Evolutionary conservation across 2,797 vertebrate genomes (phyloP).

Genomic region (Hoplostethus atlanticus): DNA sequence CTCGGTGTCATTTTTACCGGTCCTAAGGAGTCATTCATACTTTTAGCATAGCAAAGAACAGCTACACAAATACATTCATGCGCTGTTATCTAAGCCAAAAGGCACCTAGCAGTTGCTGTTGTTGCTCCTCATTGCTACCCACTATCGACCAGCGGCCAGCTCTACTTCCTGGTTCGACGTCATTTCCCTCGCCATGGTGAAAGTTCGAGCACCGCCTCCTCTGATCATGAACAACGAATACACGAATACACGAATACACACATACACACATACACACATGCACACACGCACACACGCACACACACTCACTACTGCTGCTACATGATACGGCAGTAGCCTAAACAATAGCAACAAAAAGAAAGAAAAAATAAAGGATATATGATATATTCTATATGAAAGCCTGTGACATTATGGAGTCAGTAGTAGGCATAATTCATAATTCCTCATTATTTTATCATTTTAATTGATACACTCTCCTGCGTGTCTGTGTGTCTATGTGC

Average conservation of each 20-base stretch:
- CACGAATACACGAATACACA: background rate
- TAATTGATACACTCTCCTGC: background rate
- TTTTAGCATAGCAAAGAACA: constrained; percentile 17
- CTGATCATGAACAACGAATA: background rate
- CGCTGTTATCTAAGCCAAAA: background rate
- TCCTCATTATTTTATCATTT: constrained; percentile 5
- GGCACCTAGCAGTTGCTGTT: constrained; percentile 15
- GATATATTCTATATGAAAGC: background rate
- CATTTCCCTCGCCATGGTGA: constrained; percentile 63
- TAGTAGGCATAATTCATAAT: too few species aligned
- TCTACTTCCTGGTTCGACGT: constrained; percentile 71
- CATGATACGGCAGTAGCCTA: too few species aligned
- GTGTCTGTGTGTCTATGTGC: background rate
- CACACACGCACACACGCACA: background rate
- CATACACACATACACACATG: background rate
- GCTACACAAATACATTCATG: constrained; percentile 15
- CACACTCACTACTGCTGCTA: background rate
- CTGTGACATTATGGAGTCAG: background rate
- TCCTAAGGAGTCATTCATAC: constrained; percentile 14
- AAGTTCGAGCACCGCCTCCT: constrained; percentile 24
- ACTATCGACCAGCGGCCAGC: constrained; percentile 30
- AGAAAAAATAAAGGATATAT: background rate
- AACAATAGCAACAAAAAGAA: background rate
- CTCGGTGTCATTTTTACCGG: constrained; percentile 70
- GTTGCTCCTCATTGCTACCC: constrained; percentile 11